Percentiles rank a stretch among this genome's conserved stretches.
Conservation (phyloP, 1,140 invertebrate species). For the Philaenus spumarius region DNA sequence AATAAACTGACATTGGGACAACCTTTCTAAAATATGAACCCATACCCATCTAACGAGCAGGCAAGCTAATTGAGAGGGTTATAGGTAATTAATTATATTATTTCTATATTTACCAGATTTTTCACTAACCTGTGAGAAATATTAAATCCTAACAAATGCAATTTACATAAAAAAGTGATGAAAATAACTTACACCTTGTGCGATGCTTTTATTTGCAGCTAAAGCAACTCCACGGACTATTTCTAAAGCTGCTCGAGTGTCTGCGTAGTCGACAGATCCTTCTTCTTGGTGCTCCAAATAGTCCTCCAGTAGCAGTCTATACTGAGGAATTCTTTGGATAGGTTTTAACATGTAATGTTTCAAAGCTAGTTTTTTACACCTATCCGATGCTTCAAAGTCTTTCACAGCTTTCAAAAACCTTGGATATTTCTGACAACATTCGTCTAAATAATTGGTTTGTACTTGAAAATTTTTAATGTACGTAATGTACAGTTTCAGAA, state of each 20-base stretch:
- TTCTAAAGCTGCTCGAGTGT: conserved; percentile 56
- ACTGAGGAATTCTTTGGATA: conserved; percentile 64
- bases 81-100: conserved; percentile 33
- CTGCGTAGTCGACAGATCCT: conserved; percentile 55
- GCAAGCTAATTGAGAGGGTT: neutral
- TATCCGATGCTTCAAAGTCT: conserved; percentile 57
- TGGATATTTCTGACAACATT: conserved; percentile 52
- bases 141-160: conserved; percentile 36
- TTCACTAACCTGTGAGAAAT: neutral
- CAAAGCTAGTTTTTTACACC: conserved; percentile 56
- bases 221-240: conserved; percentile 67
- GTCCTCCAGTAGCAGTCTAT: conserved; percentile 58
- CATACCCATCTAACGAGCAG: too few species aligned
- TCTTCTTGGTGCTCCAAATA: conserved; percentile 54
- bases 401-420: conserved; percentile 53
- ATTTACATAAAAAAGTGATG: conserved; percentile 29
- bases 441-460: conserved; percentile 53
- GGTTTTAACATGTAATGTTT: conserved; percentile 72
- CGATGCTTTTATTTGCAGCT: conserved; percentile 67
- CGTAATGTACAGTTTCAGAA: conserved; percentile 64
- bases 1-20: too few species aligned
- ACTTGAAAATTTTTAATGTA: conserved; percentile 66
- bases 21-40: too few species aligned
- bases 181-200: conserved; percentile 46
- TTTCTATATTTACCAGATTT: too few species aligned